Evolutionary conservation across 2,113 vertebrate genomes (phyloP), one percentile per base, ranked within the genome.

Genomic region (Columba livia): DNA sequence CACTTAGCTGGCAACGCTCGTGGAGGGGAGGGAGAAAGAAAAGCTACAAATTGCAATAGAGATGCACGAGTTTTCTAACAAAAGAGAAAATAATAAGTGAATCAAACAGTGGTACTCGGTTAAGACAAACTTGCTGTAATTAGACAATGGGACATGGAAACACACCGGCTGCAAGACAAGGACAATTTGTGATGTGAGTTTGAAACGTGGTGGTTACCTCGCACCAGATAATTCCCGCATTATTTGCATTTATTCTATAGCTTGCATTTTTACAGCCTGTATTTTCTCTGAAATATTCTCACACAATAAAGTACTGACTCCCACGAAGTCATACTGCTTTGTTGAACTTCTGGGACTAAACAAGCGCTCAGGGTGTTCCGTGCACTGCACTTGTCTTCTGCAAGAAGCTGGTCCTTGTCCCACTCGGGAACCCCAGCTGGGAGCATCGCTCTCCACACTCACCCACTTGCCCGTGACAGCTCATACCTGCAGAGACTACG

Each of bases 41-140:
- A 8, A 2, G 23, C 42, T 42, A 23, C 31, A 29, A 75, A 54
- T 44, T 6, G 77, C 69, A 6, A 14, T 20, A 44, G 3, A 9
- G 51, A 24, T 51, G 65, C 44, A 8, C 69, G 54, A 62, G 61
- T 44, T 86, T 81, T 71, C 79, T 19, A 54, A 73, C 66, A 88
- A 94, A 93, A 86, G 66, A 36, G 53, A 87, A 94, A 88, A 89
- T 48, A 89, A 23, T 54, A 54, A 92, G 44, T n/a, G 71, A 88
- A 67, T 64, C 79, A 42, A 48, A 44, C 82, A 5, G 57, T 34
- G 7, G 38, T 84, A 32, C 6, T 75, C 2, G 6, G 79, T 57
- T 79, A 78, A 80, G 94, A 90, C 83, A 75, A 95, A 96, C 83
- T 90, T 85, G 70, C 72, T 65, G 77, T 87, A 77, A 28, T 79